Evolutionary conservation across 1,140 invertebrate genomes (phyloP).

Genomic region (Listronotus bonariensis): DNA sequence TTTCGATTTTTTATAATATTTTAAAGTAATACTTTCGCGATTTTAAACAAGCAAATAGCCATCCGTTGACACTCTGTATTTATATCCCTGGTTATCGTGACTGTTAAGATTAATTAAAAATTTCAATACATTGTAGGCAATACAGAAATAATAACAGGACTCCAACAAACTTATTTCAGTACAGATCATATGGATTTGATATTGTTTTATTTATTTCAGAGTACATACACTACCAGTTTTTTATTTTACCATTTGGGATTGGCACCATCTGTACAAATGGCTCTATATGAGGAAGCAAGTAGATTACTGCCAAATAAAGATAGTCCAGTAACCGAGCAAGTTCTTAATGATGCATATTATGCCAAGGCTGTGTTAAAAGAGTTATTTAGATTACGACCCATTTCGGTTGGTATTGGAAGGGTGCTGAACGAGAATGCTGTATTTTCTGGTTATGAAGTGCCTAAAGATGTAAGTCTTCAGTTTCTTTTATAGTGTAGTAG

Average conservation of each 20-base stretch:
- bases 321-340: conserved; percentile 61
- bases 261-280: conserved; percentile 75
- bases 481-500: not conserved
- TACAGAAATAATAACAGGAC: too few species aligned
- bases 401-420: conserved; percentile 80
- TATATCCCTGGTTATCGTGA: too few species aligned
- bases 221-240: conserved; percentile 79
- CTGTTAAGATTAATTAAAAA: too few species aligned
- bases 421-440: conserved; percentile 75
- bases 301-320: conserved; percentile 60
- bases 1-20: too few species aligned
- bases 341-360: conserved; percentile 70
- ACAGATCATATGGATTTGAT: too few species aligned
- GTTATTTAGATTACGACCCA: conserved; percentile 79
- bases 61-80: too few species aligned
- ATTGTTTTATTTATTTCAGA: conserved; percentile 61
- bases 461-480: conserved; percentile 72
- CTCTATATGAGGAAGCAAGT: conserved; percentile 69
- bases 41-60: too few species aligned
- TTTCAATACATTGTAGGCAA: too few species aligned
- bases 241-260: conserved; percentile 79
- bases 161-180: too few species aligned
- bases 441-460: conserved; percentile 82
- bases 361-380: conserved; percentile 84
- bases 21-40: too few species aligned